These are phyloP conservation scores for Anoplolepis gracilipes DNA, from an alignment of 1,140 invertebrate species.

Conservation along the genomic window DNA sequence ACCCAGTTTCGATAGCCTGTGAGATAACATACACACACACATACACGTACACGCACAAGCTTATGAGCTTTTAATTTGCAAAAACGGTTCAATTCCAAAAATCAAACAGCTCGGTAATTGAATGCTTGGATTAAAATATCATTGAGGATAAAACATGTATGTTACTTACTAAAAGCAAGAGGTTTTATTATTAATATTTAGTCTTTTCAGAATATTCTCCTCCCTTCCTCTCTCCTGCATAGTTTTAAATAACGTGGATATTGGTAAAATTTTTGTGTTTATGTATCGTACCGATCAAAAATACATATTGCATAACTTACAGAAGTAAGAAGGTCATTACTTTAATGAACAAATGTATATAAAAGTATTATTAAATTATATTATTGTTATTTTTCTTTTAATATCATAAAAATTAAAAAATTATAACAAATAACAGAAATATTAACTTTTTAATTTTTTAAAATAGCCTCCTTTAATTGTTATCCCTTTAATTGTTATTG, in stretches of 20 bases:
- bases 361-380: too few relatives aligned
- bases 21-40: not conserved
- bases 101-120: slow-evolving; percentile 26
- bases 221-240: too few relatives aligned
- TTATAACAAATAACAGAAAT: too few relatives aligned
- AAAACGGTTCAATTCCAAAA: slow-evolving; percentile 42
- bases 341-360: too few relatives aligned
- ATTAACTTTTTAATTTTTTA: too few relatives aligned
- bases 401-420: too few relatives aligned
- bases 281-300: too few relatives aligned
- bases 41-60: not conserved
- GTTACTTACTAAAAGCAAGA: slow-evolving; percentile 5
- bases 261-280: not conserved
- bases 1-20: slow-evolving; percentile 19
- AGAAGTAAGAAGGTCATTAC: too few relatives aligned
- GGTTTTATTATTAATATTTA: slow-evolving; percentile 21
- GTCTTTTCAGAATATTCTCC: not conserved
- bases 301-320: too few relatives aligned
- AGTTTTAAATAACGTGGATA: not conserved
- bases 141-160: not conserved
- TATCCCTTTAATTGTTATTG: too few relatives aligned
- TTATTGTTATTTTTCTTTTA: too few relatives aligned
- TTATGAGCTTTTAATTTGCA: slow-evolving; percentile 24
- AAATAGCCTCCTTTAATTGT: too few relatives aligned
- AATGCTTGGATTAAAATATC: slow-evolving; percentile 17